Evolutionary conservation across 2,888 invertebrate genomes (phyloP).

Genomic region (Acrobasis consociella): DNA sequence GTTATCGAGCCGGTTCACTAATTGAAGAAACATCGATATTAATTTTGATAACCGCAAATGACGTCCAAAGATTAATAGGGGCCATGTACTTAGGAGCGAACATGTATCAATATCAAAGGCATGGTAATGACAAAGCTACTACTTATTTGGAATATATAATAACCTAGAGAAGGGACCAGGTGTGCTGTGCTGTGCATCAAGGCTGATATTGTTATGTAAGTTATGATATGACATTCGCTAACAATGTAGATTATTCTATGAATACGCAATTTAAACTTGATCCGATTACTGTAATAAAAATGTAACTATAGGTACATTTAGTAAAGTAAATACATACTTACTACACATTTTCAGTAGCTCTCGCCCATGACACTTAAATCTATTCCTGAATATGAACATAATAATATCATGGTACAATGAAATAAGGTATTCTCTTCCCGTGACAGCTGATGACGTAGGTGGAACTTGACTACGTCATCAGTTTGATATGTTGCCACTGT

Average conservation of each 20-base stretch:
- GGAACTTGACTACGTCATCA: too few relatives aligned
- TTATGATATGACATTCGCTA: neutral
- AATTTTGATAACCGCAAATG: slow-evolving; percentile 19
- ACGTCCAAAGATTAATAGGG: slow-evolving; percentile 13
- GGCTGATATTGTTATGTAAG: slow-evolving; percentile 14
- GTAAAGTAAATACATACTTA: neutral
- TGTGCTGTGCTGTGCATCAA: slow-evolving; percentile 11
- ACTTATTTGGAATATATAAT: slow-evolving; percentile 12
- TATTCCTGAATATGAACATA: too few relatives aligned
- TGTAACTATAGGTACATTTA: neutral
- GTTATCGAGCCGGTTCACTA: slow-evolving; percentile 17
- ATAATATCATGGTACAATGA: too few relatives aligned
- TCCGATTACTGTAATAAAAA: neutral
- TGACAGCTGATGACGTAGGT: too few relatives aligned
- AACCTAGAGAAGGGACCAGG: slow-evolving; percentile 9
- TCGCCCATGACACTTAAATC: too few relatives aligned
- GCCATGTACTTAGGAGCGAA: neutral
- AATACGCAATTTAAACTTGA: neutral
- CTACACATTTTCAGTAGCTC: neutral
- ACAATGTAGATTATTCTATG: slow-evolving; percentile 6
- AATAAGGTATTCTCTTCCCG: too few relatives aligned
- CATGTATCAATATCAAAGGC: neutral
- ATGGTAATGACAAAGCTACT: slow-evolving; percentile 6
- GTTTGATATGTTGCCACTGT: too few relatives aligned
- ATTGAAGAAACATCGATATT: slow-evolving; percentile 6